Evolutionary conservation across 2,113 vertebrate species (phyloP), one percentile per base, ranked within the genome.

Genomic region (Aegotheles bennettii): DNA sequence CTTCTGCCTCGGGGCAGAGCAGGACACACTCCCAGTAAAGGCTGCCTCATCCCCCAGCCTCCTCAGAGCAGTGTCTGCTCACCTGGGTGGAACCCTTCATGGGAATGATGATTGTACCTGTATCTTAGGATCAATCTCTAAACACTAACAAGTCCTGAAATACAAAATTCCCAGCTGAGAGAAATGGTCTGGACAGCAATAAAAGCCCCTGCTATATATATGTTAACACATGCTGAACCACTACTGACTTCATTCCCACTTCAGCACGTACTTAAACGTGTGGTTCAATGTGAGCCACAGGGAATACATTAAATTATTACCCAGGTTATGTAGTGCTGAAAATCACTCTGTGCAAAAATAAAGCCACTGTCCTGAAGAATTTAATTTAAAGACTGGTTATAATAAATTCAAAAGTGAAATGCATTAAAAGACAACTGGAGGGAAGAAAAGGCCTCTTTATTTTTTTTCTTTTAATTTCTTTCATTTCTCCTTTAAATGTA

Each of bases 11-110:
- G 14, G 15, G 14, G 23, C 18, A 20, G 9, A 10, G 23, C 29
- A 24, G 36, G n/a, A n/a, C 19, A 4, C 0, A 4, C 31, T 11
- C 18, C 0, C 2, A 16, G 5, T 14, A 14, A 20, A 36, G 42
- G 3, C 4, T 38, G 21, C 40, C 9, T 10, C 40, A 10, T 29
- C 79, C 48, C 35, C 3, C 31, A 16, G 2, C 5, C 11, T 1
- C 2, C 3, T 19, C 33, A 1, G 28, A 17, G 50, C 9, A 1
- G 10, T 25, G 8, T 14, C 43, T 20, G 43, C 76, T 78, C 61
- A 4, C 61, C 71, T 69, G 75, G 48, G 8, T 23, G 54, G 50
- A 50, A 19, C 31, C 16, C 10, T 51, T 25, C 1, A 0, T 68
- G 81, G 56, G 19, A 43, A 15, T 1, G 14, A 4, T 20, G 45